Base-by-base conservation (phyloP, 53 echinoderm and acorn worm species). In the Zoroaster sp. region DNA sequence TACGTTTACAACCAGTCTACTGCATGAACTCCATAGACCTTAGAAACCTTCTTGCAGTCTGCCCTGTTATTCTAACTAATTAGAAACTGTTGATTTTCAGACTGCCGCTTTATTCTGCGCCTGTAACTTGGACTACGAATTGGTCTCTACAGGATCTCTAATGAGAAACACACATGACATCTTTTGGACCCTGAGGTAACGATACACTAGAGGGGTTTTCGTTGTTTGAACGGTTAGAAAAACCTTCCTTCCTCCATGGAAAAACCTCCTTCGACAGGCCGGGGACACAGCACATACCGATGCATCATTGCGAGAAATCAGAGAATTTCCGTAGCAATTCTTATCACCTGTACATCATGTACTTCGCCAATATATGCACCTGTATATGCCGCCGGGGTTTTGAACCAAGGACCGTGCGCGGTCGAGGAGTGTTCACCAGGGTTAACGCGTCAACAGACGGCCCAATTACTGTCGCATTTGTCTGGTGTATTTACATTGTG, bases 391-490 rank as follows among this genome's bases (percentile, higher is more conserved):
- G 82, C 41, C 68, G 66, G 82, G 82, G 32, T 14, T 68, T 30
- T 66, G 49, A 49, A 25, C 33, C 52, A 23, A 8, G 66, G 40
- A 59, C n/a, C 66, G 12, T 28, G 11, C 74, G 42, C 42, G 74
- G 28, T 25, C 42, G 49, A 28, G 33, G 76, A 45, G 28, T 46
- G 75, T 71, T 71, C 71, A 5, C 35, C 35, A 31, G 76, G 46
- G 18, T 63, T 17, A 59, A n/a, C 83, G 44, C 69, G 69, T 66
- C 68, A 41, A 71, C 71, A 71, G 85, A 92, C 92, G 23, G 65
- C 88, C 91, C 91, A 94, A 93, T 95, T 95, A 93, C 83, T 72
- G 63, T 88, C 93, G 76, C 90, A 95, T 95, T 95, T 95, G 95
- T 95, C 95, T 83, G 83, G 69, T 14, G 71, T 95, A 89, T 95